These are phyloP conservation scores for Drosophila kurseongensis DNA, from an alignment of 1,140 invertebrate genomes.

Conservation along the genomic window DNA sequence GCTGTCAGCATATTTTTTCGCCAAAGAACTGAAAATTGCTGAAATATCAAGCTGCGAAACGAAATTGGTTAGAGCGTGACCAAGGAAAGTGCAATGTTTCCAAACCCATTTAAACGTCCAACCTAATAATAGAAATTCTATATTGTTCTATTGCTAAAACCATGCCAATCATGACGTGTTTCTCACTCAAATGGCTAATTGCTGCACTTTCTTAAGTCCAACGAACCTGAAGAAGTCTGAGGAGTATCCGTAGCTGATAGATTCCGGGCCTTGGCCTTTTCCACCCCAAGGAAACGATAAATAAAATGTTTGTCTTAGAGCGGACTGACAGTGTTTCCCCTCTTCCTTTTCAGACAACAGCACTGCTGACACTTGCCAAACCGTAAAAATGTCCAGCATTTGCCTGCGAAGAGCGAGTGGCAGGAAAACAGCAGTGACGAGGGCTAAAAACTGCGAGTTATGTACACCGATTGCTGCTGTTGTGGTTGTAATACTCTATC, in stretches of 20 bases:
- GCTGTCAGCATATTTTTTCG: constrained; percentile 21
- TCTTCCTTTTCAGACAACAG: constrained; percentile 17
- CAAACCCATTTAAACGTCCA: constrained; percentile 59
- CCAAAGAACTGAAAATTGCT: constrained; percentile 17
- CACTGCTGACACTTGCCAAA: constrained; percentile 74
- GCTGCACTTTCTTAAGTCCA: constrained; percentile 1
- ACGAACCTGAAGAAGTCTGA: neutral
- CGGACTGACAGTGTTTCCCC: constrained; percentile 53
- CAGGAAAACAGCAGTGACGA: constrained; percentile 50
- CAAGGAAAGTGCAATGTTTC: constrained; percentile 40
- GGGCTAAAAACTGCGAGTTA: constrained; percentile 58
- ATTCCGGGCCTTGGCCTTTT: constrained; percentile 49
- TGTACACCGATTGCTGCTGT: constrained; percentile 61
- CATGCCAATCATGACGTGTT: constrained; percentile 1
- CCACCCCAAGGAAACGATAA: constrained; percentile 55
- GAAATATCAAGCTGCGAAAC: constrained; percentile 40
- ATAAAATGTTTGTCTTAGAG: constrained; percentile 66
- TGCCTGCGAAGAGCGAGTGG: constrained; percentile 48
- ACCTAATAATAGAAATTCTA: constrained; percentile 50
- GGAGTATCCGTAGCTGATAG: constrained; percentile 21
- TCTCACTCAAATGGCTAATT: constrained; percentile 32
- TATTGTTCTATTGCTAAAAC: constrained; percentile 9
- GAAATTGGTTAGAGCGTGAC: constrained; percentile 41
- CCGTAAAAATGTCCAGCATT: constrained; percentile 79
- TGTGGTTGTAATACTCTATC: constrained; percentile 32